Evolutionary conservation across 1,140 invertebrate species (phyloP), one percentile per base, ranked within the genome.

Genomic region (Musca domestica): DNA sequence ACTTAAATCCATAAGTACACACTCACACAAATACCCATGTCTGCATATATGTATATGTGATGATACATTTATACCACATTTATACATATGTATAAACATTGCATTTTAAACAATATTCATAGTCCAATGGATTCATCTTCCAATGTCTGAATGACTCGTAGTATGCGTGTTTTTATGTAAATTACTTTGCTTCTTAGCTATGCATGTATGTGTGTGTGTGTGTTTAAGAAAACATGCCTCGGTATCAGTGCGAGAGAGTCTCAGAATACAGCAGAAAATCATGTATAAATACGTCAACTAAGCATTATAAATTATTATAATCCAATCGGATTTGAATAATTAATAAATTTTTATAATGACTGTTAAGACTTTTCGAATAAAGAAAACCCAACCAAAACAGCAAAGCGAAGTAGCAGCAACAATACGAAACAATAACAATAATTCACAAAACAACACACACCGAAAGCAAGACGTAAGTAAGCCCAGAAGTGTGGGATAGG

Each of bases 251-350:
- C 27, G 10, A n/a, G 34, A 41, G 34, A 41, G 34, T 41, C 12
- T 41, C 34, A 41, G 34, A 41, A 41, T 41, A 41, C 34, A 41
- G 34, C 34, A 41, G 34, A 41, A 41, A 41, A 41, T 61, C 56
- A 61, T 61, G 56, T 63, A 49, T 64, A 63, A 68, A 66, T 27
- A 64, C 51, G 64, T 61, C 64, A 69, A 75, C 77, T 81, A 81
- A 81, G 80, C 74, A 74, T 80, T 81, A 81, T 81, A 81, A 81
- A 81, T 81, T 81, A 81, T 77, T 78, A 81, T 80, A 81, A 81
- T 81, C 80, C 77, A 78, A 79, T 78, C 76, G 80, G 80, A 77
- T 81, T 81, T 81, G 77, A 81, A 81, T 81, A 81, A 81, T 81
- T 81, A 81, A 81, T 81, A 80, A 76, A 74, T 77, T 73, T 74